phyloP scores from a whole-genome alignment of 2,797 vertebrate species.

The Catostomus latipinnis region DNA sequence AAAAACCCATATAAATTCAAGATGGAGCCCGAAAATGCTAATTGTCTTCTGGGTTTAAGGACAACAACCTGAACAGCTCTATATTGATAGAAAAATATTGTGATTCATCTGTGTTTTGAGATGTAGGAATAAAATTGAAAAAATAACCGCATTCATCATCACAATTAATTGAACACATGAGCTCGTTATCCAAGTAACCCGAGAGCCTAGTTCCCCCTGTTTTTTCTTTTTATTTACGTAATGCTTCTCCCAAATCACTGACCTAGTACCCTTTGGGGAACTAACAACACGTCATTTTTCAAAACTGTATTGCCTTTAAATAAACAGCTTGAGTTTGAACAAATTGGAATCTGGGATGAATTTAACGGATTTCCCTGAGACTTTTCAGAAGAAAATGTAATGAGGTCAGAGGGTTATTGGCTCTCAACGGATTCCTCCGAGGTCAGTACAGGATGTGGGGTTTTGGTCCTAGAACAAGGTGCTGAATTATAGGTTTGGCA shows the following conservation, averaged over 20 bases:
- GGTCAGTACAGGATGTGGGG: slow-evolving; percentile 67
- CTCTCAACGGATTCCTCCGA: slow-evolving; percentile 63
- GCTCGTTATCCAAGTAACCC: slow-evolving; percentile 30
- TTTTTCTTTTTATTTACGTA: neutral
- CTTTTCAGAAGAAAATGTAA: slow-evolving; percentile 65
- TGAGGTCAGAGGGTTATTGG: slow-evolving; percentile 72
- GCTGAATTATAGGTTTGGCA: slow-evolving; percentile 76
- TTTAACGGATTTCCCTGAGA: slow-evolving; percentile 2
- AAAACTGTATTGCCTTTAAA: slow-evolving; percentile 14
- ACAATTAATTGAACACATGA: slow-evolving; percentile 5
- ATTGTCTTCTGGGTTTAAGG: no score
- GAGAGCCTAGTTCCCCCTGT: slow-evolving; percentile 6
- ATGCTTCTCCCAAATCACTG: slow-evolving; percentile 3
- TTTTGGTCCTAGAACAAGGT: slow-evolving; percentile 58
- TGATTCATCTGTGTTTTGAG: neutral
- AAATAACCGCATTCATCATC: neutral
- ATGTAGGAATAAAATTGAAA: neutral
- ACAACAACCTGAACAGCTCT: no score
- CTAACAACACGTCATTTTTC: slow-evolving; percentile 30
- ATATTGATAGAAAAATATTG: no score
- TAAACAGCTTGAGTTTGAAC: slow-evolving; percentile 23
- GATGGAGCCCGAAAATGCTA: no score
- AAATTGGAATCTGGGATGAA: slow-evolving; percentile 43
- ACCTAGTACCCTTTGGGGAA: slow-evolving; percentile 18
- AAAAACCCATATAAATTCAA: no score